These are phyloP conservation scores for Lepidurus apus DNA, from an alignment of 1,140 invertebrate species.

Conservation along the genomic window DNA sequence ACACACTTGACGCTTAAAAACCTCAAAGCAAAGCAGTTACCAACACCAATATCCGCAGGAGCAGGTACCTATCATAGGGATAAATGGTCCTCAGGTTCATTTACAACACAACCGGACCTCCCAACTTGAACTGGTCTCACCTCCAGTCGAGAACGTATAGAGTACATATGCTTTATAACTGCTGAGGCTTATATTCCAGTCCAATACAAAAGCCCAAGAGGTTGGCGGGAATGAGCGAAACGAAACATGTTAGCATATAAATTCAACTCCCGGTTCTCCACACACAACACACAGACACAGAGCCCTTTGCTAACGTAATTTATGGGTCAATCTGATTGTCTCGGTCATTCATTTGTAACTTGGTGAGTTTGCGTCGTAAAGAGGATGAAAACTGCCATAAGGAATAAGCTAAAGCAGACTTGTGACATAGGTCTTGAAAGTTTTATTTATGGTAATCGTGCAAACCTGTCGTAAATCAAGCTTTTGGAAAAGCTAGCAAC, in stretches of 20 bases:
- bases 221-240: not conserved
- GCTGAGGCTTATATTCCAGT: not conserved
- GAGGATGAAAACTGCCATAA: not conserved
- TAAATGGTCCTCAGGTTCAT: not conserved
- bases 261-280: too few relatives aligned
- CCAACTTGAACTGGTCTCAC: not conserved
- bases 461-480: constrained; percentile 23
- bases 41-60: not conserved
- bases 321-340: not conserved
- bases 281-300: not conserved
- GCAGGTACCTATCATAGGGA: not conserved
- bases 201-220: not conserved
- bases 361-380: constrained; percentile 3
- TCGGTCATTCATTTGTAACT: constrained; percentile 11
- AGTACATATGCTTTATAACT: too few relatives aligned
- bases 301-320: not conserved
- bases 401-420: not conserved
- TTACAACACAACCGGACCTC: not conserved
- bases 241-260: too few relatives aligned
- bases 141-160: not conserved
- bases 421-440: constrained; percentile 6
- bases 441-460: constrained; percentile 22
- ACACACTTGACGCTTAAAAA: constrained; percentile 8
- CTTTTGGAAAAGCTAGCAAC: constrained; percentile 24
- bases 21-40: not conserved